Base-by-base conservation (phyloP, 37 sponge, comb jelly and placozoan genomes). In the Cliona cf. orientalis region DNA sequence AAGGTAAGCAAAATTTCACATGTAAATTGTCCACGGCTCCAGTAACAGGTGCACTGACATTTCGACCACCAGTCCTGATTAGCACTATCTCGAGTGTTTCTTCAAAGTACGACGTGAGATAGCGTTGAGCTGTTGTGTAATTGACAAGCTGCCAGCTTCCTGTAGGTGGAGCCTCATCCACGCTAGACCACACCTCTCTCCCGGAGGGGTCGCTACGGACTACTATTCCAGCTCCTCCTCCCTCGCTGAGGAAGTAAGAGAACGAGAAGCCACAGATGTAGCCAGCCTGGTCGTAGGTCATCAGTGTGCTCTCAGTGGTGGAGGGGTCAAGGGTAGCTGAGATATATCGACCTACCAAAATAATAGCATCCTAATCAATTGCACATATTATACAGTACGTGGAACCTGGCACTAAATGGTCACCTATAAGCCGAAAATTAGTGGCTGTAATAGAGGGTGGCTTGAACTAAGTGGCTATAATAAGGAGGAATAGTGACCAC, bases 1-100 rank as follows among this genome's bases (percentile, higher is more conserved):
- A 87, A 5, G 87, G 87, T 3, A 87, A 75, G 74, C 87, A 87
- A 46, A 80, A 87, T 4, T 46, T 29, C 22, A 87, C 45, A 34
- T 1, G 25, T 5, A 87, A 43, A 37, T 79, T 46, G 80, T 87
- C 87, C 21, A 87, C 7, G 32, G 71, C 77, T 3, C 32, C 72
- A 17, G 74, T 25, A 2, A 34, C n/a, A 43, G 21, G 41, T 35
- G 19, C 17, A 49, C 55, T 17, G 17, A 49, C 55, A 49, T 11
- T 49, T 11, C 40, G 9, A n/a, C 28, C 53, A 12, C 79, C 53
- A 44, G 49, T 66, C 4, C 59, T 19, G 43, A n/a, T 38, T 2
- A 66, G 65, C 2, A 70, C 44, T 25, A 81, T 57, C 72, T 81
- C 43, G 41, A 81, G 36, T 12, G 23, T 2, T 2, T 58, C 71